Base-by-base conservation (phyloP, 2,888 invertebrate species). In the Eupsilia transversa region DNA sequence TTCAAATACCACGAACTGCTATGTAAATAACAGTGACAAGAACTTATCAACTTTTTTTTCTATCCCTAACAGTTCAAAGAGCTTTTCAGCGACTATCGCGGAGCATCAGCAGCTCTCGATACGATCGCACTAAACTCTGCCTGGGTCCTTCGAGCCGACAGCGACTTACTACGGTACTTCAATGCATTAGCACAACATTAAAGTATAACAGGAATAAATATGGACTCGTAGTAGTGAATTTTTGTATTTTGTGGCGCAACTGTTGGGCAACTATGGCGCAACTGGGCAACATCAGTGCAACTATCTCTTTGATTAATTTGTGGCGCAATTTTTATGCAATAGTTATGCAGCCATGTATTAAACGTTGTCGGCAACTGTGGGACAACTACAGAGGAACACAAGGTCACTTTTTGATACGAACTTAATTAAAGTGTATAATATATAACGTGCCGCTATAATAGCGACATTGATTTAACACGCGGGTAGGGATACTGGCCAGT, bases 81-180 rank as follows among this genome's bases (percentile, higher is more conserved):
- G 70, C 95, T 97, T 82, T 97, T 97, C 91, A 97, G 87, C 79
- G 96, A 87, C 79, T 97, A 87, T 7, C 90, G 92, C 1, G 97
- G 98, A 0, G 97, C 98, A 23, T 96, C 97, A 46, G 97, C 98
- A 84, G 98, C 98, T 23, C 92, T 98, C 63, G 99, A 99, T 93
- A 98, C 97, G 2, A 98, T 98, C 38, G 97, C 97, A 20, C 96
- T 98, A 33, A 98, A 99, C 95, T 97, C 98, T 2, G 97, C 98
- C 80, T 99, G 98, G 98, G 98, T 98, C 60, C 88, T 94, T 2
- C 93, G 96, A 38, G 97, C 97, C 20, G 97, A 97, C 86, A 94
- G 94, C 2, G 97, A 97, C 66, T 86, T 96, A 0, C 86, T 92
- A 3, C 85, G 92, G 3, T 96, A 96, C 83, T 96, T 96, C 87